Conservation (phyloP, 2,888 invertebrate genomes). For the Cataglyphis rosenhaueri region DNA sequence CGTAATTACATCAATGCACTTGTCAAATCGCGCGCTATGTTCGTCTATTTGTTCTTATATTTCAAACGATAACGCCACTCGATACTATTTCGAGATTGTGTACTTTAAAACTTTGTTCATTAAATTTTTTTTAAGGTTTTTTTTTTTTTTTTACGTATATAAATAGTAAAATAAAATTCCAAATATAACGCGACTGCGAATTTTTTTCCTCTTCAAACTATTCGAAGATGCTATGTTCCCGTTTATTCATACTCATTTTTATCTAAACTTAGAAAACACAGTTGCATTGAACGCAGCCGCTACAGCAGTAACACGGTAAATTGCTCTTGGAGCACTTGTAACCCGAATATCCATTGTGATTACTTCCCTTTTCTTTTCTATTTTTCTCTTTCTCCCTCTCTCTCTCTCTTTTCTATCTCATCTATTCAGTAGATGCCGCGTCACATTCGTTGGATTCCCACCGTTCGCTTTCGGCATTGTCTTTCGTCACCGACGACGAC, state of each 20-base stretch:
- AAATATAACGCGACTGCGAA: background rate
- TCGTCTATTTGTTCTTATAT: background rate
- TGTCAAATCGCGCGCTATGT: background rate
- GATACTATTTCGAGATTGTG: conserved; percentile 25
- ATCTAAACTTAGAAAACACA: background rate
- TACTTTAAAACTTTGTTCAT: conserved; percentile 25
- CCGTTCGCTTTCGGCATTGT: conserved; percentile 25
- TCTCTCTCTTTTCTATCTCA: background rate
- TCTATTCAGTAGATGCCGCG: conserved; percentile 26
- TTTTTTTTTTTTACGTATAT: background rate
- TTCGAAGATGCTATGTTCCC: background rate
- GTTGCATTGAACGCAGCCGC: background rate
- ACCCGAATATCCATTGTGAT: background rate
- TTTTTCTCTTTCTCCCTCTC: background rate
- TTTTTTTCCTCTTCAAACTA: background rate
- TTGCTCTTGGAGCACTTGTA: background rate
- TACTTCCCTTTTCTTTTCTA: background rate
- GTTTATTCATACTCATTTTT: background rate
- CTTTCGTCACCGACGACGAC: conserved; percentile 69
- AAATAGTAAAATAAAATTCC: conserved; percentile 7
- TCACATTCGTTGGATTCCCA: conserved; percentile 56
- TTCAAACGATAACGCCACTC: background rate
- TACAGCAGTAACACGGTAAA: background rate
- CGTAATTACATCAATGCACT: background rate
- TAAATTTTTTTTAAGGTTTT: background rate